Base-by-base conservation (phyloP, 2,888 invertebrate genomes). In the Noctua janthe region DNA sequence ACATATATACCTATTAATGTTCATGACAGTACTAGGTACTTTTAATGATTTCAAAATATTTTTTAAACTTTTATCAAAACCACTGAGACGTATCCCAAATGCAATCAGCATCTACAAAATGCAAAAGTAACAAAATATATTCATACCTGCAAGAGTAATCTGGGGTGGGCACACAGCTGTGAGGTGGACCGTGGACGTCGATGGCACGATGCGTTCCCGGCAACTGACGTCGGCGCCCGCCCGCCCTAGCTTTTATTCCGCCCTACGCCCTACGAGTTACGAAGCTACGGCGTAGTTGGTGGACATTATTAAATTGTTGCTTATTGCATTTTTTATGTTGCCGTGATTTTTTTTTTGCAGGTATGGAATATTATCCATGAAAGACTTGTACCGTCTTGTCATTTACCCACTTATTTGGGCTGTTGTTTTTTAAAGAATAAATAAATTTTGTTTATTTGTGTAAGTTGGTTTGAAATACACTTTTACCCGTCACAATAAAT, bases 211-310 rank as follows among this genome's bases (percentile, higher is more conserved):
- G 72, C 39, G 47, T 77, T 69, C 54, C 4, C 62, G 39, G 6
- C 39, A 54, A 82, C 71, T 82, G 77, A 49, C 74, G 67, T 23
- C 39, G 67, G n/a, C 83, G 23, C 72, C 62, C 72, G 72, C 62
- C 62, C 72, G 77, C 72, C 49, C 72, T n/a, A 69, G 54, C 69
- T 82, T 82, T 49, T 82, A 82, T 82, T 35, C 81, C 51, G 70
- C 47, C 62, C 80, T 62, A 70, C 39, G 69, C 17, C 75, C 81
- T 81, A 81, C 81, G 69, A 23, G 81, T 47, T 81, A 81, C 81
- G 72, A 23, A 11, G 72, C 69, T 81, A 82, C 82, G 77, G 54
- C 82, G 77, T 72, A 82, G 67, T 1, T 29, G 69, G 7, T 54
- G 43, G 17, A 39, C 51, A 13, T 49, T 35, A 73, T 49, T 69